Evolutionary conservation across 2,797 vertebrate genomes (phyloP).

Genomic region (Spea hammondii): DNA sequence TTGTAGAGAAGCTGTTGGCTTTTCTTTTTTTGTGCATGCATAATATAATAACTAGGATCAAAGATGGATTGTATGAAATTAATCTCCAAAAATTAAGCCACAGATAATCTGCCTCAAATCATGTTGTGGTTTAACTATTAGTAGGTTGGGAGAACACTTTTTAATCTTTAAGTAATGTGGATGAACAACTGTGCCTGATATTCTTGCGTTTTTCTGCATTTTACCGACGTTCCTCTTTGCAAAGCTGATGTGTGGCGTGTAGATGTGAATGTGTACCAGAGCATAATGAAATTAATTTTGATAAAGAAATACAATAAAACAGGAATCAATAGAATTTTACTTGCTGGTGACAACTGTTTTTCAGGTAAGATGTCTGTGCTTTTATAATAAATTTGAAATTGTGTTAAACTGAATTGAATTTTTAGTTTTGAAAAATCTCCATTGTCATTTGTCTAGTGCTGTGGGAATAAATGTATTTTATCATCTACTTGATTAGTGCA

Average conservation of each 20-base stretch:
- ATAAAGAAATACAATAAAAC: slow-evolving; percentile 42
- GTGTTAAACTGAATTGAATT: not conserved
- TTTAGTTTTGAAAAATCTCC: not conserved
- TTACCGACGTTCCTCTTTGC: not conserved
- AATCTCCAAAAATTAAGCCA: slow-evolving; percentile 45
- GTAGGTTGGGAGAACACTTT: slow-evolving; percentile 13
- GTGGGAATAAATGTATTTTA: no score
- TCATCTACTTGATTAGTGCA: no score
- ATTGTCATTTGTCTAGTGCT: no score
- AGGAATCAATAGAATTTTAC: slow-evolving; percentile 29
- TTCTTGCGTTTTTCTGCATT: not conserved
- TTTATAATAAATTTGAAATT: no score
- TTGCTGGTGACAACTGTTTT: slow-evolving; percentile 39
- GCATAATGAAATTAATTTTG: slow-evolving; percentile 46
- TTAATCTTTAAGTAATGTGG: slow-evolving; percentile 30
- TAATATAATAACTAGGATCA: slow-evolving; percentile 16
- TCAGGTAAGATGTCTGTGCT: slow-evolving; percentile 33
- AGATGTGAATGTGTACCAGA: not conserved
- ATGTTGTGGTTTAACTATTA: slow-evolving; percentile 21
- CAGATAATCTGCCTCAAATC: slow-evolving; percentile 39
- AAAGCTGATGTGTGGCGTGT: no score
- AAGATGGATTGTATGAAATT: slow-evolving; percentile 31
- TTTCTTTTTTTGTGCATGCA: not conserved
- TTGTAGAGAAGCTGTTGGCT: no score
- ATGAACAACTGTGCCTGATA: slow-evolving; percentile 7